Percentiles rank a stretch among this genome's conserved stretches.
These are phyloP conservation scores for Marmota flaviventris DNA, from an alignment of 2,113 vertebrate genomes.

Conservation along the genomic window DNA sequence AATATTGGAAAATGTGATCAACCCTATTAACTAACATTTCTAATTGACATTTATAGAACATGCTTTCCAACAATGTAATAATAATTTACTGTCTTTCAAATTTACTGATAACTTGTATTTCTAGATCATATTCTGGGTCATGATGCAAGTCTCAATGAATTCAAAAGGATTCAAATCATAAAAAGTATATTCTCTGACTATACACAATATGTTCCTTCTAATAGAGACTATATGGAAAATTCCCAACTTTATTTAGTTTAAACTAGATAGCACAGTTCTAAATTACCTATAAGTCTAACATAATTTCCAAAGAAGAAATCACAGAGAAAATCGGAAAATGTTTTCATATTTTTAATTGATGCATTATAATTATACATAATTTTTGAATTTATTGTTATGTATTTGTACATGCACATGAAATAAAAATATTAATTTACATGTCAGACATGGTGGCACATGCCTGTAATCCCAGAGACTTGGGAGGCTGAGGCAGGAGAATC, in stretches of 20 bases:
- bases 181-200: neutral
- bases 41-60: neutral
- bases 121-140: neutral
- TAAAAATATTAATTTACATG: no score
- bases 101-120: neutral
- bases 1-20: conserved; percentile 6
- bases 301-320: conserved; percentile 1
- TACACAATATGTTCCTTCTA: neutral
- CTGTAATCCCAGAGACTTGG: no score
- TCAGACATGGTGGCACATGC: no score
- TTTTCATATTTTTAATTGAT: neutral
- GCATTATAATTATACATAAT: no score
- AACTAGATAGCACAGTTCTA: neutral
- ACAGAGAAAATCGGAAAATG: neutral
- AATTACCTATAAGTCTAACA: neutral
- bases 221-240: neutral
- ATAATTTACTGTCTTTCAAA: neutral
- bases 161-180: neutral
- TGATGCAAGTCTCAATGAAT: neutral
- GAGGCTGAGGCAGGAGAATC: no score
- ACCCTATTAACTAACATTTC: neutral
- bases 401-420: no score
- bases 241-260: conserved; percentile 19
- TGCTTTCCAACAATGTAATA: neutral
- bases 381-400: no score